Evolutionary conservation across 2,797 vertebrate genomes (phyloP).

Genomic region (Glossophaga mutica): DNA sequence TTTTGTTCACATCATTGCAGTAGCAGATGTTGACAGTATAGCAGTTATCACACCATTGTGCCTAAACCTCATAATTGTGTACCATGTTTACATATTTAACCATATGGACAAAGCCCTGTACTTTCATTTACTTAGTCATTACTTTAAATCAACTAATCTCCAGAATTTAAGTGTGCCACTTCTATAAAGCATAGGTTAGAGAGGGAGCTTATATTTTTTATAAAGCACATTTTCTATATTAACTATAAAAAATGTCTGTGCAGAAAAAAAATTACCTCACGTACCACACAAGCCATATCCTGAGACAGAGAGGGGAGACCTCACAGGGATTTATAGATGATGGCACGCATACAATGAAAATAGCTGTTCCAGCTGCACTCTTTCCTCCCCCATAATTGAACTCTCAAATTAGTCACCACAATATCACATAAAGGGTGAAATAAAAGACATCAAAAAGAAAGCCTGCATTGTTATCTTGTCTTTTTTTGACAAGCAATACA

Average conservation of each 20-base stretch:
- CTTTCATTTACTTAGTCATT: neutral
- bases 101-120: neutral
- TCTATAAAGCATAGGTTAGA: neutral
- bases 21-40: neutral
- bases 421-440: neutral
- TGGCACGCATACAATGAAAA: fast-evolving
- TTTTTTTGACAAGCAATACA: neutral
- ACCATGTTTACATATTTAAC: neutral
- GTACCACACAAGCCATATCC: fast-evolving
- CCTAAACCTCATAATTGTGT: neutral
- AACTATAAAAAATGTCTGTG: neutral
- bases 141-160: neutral
- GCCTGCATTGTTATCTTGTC: neutral
- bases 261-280: neutral
- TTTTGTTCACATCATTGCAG: neutral
- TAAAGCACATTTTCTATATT: neutral
- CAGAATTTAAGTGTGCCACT: neutral
- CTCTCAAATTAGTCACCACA: neutral
- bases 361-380: neutral
- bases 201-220: neutral
- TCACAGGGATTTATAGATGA: neutral
- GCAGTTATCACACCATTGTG: neutral
- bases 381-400: neutral
- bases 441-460: neutral
- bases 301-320: neutral